phyloP scores from a whole-genome alignment of 2,888 invertebrate species.

The Rhagonycha fulva region DNA sequence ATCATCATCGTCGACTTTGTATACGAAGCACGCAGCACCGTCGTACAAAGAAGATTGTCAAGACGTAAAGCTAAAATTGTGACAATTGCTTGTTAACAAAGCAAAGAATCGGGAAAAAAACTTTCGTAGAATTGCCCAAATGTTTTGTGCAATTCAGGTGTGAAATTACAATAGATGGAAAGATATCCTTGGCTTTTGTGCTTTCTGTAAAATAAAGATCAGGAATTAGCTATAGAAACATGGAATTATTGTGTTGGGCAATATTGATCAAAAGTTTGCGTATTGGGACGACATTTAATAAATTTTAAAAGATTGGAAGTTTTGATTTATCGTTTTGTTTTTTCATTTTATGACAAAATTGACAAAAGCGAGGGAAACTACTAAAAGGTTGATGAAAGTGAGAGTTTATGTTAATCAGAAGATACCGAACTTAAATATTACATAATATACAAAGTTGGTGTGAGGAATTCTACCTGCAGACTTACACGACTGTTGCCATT shows the following conservation, averaged over 20 bases:
- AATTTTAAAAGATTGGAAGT: neutral
- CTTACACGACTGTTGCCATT: neutral
- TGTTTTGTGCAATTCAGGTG: conserved; percentile 4
- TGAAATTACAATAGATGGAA: conserved; percentile 3
- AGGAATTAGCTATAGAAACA: neutral
- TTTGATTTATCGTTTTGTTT: neutral
- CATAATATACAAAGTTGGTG: neutral
- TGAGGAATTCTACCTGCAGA: neutral
- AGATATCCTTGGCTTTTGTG: neutral
- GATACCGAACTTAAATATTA: neutral
- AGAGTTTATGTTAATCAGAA: neutral
- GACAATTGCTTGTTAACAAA: neutral
- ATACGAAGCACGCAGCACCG: neutral
- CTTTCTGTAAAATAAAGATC: neutral
- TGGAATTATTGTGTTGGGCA: neutral
- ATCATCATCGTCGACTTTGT: neutral
- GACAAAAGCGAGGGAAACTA: neutral
- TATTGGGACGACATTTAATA: neutral
- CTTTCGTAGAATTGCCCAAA: neutral
- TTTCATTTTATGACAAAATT: neutral
- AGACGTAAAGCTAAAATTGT: neutral
- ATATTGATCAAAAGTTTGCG: neutral
- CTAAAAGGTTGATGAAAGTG: neutral
- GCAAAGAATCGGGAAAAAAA: neutral
- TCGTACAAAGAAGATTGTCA: neutral